phyloP scores from a whole-genome alignment of 2,113 vertebrate species.

The Protobothrops mucrosquamatus region DNA sequence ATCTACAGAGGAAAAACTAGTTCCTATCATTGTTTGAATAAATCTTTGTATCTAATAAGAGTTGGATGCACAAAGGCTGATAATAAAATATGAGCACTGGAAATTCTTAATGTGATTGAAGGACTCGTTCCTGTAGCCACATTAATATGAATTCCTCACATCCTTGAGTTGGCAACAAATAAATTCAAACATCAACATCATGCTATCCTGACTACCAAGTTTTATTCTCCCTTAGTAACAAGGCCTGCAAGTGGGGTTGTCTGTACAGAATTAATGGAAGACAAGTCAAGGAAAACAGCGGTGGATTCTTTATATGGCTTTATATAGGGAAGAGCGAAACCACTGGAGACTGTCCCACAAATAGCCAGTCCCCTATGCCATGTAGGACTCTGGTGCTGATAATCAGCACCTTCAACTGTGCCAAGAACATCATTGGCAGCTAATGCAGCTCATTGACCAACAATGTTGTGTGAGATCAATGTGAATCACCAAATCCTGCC shows the following conservation, averaged over 20 bases:
- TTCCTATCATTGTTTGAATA: conserved; percentile 41
- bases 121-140: background rate
- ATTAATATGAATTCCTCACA: background rate
- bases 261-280: background rate
- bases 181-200: background rate
- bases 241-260: background rate
- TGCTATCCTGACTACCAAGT: background rate
- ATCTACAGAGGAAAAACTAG: conserved; percentile 37
- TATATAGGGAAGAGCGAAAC: background rate
- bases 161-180: background rate
- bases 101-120: background rate
- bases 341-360: background rate
- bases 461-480: background rate
- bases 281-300: background rate
- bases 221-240: background rate
- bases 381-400: background rate
- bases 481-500: background rate
- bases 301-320: background rate
- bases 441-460: background rate
- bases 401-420: background rate
- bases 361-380: background rate
- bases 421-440: background rate
- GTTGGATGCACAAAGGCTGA: background rate
- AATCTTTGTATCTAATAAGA: conserved; percentile 30
- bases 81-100: background rate